Evolutionary conservation across 2,888 invertebrate genomes (phyloP).

Genomic region (Achlya flavicornis): DNA sequence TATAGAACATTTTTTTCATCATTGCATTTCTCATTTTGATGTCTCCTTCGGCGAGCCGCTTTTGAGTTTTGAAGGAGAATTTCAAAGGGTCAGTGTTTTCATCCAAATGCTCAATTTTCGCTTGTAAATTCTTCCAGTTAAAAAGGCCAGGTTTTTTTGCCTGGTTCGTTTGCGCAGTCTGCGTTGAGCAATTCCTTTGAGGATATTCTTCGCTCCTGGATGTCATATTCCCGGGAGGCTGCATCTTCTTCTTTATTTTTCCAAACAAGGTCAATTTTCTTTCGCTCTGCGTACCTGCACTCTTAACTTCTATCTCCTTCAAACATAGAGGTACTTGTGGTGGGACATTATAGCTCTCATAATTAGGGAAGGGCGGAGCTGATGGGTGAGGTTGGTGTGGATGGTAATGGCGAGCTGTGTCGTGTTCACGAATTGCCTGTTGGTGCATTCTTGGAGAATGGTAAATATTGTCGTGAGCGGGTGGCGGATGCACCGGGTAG

Average conservation of each 20-base stretch:
- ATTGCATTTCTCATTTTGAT: slow-evolving; percentile 62
- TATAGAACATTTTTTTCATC: slow-evolving; percentile 68
- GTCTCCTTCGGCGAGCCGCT: slow-evolving; percentile 60
- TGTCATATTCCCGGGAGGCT: slow-evolving; percentile 29
- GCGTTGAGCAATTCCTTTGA: slow-evolving; percentile 42
- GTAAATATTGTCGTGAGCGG: slow-evolving; percentile 15
- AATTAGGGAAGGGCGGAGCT: slow-evolving; percentile 36
- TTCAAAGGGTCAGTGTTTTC: slow-evolving; percentile 42
- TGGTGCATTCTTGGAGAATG: slow-evolving; percentile 17
- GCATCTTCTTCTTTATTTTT: slow-evolving; percentile 59
- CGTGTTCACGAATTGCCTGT: slow-evolving; percentile 22
- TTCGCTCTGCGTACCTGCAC: slow-evolving; percentile 71
- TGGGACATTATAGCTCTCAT: slow-evolving; percentile 40
- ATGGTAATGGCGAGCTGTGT: slow-evolving; percentile 28
- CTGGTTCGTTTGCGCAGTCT: slow-evolving; percentile 30
- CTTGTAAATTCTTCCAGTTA: slow-evolving; percentile 58
- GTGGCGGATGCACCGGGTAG: slow-evolving; percentile 20
- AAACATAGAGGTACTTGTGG: slow-evolving; percentile 67
- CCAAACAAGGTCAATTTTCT: slow-evolving; percentile 62
- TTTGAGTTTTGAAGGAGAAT: slow-evolving; percentile 57
- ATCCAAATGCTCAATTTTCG: slow-evolving; percentile 36
- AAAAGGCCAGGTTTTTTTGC: slow-evolving; percentile 41
- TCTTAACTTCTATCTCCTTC: slow-evolving; percentile 76
- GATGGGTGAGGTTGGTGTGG: slow-evolving; percentile 35
- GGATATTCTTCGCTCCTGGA: slow-evolving; percentile 26